Evolutionary conservation across 2,113 vertebrate genomes (phyloP).

Genomic region (Tympanuchus pallidicinctus): DNA sequence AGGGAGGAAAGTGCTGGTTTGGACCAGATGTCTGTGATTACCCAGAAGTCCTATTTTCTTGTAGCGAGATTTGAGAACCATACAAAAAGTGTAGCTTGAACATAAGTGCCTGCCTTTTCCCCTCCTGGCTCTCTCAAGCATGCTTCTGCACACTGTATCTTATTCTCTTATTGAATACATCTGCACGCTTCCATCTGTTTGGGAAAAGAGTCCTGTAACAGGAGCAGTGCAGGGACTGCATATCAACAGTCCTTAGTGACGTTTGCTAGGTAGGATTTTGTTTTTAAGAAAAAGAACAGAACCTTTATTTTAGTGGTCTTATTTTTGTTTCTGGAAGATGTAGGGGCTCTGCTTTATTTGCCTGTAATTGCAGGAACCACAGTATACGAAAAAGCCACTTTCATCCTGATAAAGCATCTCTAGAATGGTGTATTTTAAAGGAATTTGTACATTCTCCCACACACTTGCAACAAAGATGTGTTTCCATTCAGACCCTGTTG

Average conservation of each 20-base stretch:
- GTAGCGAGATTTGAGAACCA: neutral
- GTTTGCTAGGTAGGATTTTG: neutral
- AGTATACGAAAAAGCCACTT: neutral
- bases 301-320: constrained; percentile 26
- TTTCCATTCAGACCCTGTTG: neutral
- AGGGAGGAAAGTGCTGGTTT: neutral
- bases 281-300: neutral
- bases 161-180: neutral
- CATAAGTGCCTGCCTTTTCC: constrained; percentile 42
- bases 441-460: neutral
- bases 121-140: neutral
- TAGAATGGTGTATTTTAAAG: neutral
- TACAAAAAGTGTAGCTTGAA: constrained; percentile 53
- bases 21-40: neutral
- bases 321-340: constrained; percentile 15
- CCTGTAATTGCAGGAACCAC: neutral
- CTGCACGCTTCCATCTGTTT: neutral
- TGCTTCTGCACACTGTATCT: neutral
- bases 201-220: rapidly evolving
- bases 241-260: neutral
- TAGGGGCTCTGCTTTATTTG: neutral
- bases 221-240: neutral
- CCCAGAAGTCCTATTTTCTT: neutral
- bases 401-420: neutral
- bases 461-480: neutral